These are phyloP conservation scores for Tolmerus cingulatus DNA, from an alignment of 2,888 invertebrate genomes.

Conservation along the genomic window DNA sequence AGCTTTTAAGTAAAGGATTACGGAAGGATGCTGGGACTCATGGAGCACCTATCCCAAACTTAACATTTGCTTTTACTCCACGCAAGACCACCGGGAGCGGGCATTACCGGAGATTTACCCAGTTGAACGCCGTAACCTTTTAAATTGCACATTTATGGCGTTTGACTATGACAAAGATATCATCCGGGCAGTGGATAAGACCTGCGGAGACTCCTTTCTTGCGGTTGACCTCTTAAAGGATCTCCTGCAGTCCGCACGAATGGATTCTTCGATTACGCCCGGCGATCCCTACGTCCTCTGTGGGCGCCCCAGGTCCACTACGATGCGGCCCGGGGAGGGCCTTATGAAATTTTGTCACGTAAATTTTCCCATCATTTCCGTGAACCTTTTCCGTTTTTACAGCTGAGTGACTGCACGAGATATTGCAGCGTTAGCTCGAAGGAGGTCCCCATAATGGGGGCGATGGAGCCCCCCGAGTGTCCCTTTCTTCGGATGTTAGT, in stretches of 20 bases:
- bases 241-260: constrained; percentile 35
- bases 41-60: neutral
- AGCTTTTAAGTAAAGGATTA: constrained; percentile 49
- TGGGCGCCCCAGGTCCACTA: neutral
- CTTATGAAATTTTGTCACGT: constrained; percentile 49
- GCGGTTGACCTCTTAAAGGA: constrained; percentile 39
- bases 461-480: neutral
- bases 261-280: constrained; percentile 32
- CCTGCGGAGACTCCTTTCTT: neutral
- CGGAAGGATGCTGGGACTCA: neutral
- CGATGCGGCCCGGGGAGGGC: constrained; percentile 13
- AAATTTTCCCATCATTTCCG: constrained; percentile 49
- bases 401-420: constrained; percentile 42
- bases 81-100: constrained; percentile 17
- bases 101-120: constrained; percentile 24
- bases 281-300: constrained; percentile 21
- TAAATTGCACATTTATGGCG: constrained; percentile 38
- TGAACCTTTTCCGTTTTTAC: constrained; percentile 47
- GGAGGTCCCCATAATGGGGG: neutral
- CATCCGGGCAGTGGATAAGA: constrained; percentile 26
- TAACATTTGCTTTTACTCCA: constrained; percentile 10
- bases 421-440: constrained; percentile 37
- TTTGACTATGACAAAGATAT: constrained; percentile 34
- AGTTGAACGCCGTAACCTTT: constrained; percentile 28
- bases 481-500: neutral